Conservation (phyloP, 1,140 invertebrate genomes). For the Cataglyphis hispanica region DNA sequence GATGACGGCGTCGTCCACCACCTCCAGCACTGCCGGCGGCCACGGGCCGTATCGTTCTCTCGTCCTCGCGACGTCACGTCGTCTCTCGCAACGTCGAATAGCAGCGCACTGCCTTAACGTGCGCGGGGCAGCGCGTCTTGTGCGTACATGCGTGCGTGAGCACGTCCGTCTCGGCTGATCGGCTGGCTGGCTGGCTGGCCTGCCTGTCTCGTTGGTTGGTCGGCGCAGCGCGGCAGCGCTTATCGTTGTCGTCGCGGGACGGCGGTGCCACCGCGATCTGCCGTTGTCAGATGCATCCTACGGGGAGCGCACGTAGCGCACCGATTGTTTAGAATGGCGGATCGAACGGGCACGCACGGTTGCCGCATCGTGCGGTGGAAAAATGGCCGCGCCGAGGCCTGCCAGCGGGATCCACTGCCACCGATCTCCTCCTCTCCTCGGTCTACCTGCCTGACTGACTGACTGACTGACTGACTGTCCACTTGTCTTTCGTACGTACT, state of each 20-base stretch:
- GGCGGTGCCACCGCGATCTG: constrained; percentile 81
- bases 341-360: constrained; percentile 88
- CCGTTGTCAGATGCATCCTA: constrained; percentile 86
- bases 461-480: constrained; percentile 31
- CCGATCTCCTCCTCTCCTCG: constrained; percentile 24
- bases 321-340: constrained; percentile 90
- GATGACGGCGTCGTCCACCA: constrained; percentile 36
- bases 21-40: constrained; percentile 52
- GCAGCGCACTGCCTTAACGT: background rate
- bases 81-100: background rate
- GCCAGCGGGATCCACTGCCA: constrained; percentile 35
- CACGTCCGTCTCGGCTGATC: background rate
- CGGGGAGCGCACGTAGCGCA: constrained; percentile 86
- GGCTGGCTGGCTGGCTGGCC: constrained; percentile 3
- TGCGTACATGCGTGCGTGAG: background rate
- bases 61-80: background rate
- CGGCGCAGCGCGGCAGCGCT: constrained; percentile 38
- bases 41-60: constrained; percentile 44
- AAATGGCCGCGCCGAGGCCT: constrained; percentile 88
- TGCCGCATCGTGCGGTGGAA: constrained; percentile 89
- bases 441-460: constrained; percentile 18
- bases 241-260: constrained; percentile 67
- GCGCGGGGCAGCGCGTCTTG: background rate
- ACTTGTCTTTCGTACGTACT: background rate
- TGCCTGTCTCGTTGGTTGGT: too few species aligned